A percentile compares a stretch with the other conserved stretches of the same genome.
phyloP scores from a whole-genome alignment of 2,113 vertebrate genomes.

The Atherinomorus stipes region DNA sequence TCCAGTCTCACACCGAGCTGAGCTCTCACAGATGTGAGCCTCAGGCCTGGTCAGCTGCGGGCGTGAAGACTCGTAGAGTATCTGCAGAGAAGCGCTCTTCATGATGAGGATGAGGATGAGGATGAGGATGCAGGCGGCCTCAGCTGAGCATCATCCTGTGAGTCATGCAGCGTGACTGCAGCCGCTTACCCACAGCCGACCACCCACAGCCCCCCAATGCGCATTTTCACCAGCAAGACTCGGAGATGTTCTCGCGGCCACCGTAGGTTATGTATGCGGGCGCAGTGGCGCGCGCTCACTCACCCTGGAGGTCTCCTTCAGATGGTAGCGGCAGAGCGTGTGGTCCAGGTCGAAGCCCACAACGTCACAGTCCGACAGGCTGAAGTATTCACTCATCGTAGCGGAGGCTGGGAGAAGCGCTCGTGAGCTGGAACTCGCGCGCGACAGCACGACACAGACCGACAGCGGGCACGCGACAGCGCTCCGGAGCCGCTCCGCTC shows the following conservation, averaged over 20 bases:
- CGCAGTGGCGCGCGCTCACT: constrained; percentile 57
- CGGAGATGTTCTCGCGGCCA: constrained; percentile 27
- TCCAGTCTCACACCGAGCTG: too few relatives aligned
- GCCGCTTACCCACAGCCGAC: constrained; percentile 25
- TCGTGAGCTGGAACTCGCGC: constrained; percentile 31
- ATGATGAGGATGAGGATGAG: neutral
- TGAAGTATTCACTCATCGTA: constrained; percentile 87
- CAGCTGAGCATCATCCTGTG: constrained; percentile 14
- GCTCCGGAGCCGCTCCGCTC: constrained; percentile 32
- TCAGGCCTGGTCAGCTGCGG: constrained; percentile 10
- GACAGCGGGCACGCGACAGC: neutral
- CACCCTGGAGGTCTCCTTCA: constrained; percentile 91
- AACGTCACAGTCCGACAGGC: constrained; percentile 88
- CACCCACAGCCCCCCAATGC: too few relatives aligned
- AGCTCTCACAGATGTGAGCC: neutral
- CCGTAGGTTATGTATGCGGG: constrained; percentile 18
- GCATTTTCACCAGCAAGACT: too few relatives aligned
- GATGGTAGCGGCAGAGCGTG: constrained; percentile 91
- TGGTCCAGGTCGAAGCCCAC: constrained; percentile 94
- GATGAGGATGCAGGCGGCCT: constrained; percentile 13
- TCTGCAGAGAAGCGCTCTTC: neutral
- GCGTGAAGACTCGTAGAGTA: too few relatives aligned
- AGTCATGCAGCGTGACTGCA: constrained; percentile 66
- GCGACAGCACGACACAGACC: neutral
- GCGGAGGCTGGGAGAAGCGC: neutral